Conservation (phyloP, 2,113 vertebrate species). For the Podocnemis expansa region DNA sequence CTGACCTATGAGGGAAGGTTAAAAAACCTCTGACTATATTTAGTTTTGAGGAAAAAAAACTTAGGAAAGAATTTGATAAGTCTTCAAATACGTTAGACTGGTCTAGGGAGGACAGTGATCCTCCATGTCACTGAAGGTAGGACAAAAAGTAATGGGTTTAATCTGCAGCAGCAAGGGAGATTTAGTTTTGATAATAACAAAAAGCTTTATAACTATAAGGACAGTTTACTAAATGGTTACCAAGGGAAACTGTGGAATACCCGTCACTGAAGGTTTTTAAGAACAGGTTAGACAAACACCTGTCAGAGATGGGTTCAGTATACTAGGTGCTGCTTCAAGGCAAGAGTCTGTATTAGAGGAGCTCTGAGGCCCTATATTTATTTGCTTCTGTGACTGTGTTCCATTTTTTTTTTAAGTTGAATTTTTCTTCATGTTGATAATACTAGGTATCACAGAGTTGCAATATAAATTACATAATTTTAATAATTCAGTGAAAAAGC, state of each 20-base stretch:
- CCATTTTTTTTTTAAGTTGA: background rate
- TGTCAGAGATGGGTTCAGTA: rapidly evolving
- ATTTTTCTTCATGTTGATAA: background rate
- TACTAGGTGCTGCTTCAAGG: background rate
- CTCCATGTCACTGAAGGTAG: background rate
- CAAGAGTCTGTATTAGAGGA: background rate
- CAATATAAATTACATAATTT: background rate
- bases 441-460: background rate
- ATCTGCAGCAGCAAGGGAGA: background rate
- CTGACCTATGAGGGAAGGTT: background rate
- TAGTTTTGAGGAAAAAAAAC: background rate
- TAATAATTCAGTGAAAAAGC: background rate
- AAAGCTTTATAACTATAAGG: background rate
- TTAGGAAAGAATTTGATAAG: background rate
- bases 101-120: background rate
- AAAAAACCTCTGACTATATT: background rate
- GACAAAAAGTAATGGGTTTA: background rate
- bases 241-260: background rate
- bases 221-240: background rate
- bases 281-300: background rate
- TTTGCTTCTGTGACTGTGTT: background rate
- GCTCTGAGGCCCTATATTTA: background rate
- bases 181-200: background rate
- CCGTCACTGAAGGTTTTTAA: background rate
- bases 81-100: background rate